phyloP scores from a whole-genome alignment of 2,113 vertebrate species.

The Salvelinus alpinus region DNA sequence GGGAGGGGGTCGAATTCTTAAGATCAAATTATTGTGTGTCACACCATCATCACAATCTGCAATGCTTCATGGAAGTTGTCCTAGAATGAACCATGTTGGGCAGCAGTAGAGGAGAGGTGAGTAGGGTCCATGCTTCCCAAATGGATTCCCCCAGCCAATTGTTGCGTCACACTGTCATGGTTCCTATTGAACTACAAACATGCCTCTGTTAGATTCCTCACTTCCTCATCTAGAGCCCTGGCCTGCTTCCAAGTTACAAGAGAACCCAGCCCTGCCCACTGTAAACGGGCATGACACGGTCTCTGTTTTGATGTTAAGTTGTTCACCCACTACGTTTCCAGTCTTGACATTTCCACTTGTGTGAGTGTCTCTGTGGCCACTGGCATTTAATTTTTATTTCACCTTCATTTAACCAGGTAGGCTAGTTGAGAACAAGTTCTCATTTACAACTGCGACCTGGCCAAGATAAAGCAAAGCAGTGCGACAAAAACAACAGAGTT shows the following conservation, averaged over 20 bases:
- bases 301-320: constrained; percentile 18
- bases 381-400: constrained; percentile 13
- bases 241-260: background rate
- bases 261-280: constrained; percentile 27
- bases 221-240: background rate
- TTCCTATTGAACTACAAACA: constrained; percentile 17
- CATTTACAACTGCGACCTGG: too few species aligned
- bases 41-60: background rate
- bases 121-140: too few species aligned
- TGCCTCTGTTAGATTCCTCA: background rate
- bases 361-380: background rate
- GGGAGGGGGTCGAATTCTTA: background rate
- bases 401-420: too few species aligned
- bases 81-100: constrained; percentile 31
- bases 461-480: too few species aligned
- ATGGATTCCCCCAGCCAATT: too few species aligned
- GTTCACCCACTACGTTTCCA: constrained; percentile 39
- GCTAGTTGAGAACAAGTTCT: too few species aligned
- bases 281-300: constrained; percentile 22
- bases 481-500: too few species aligned
- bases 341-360: constrained; percentile 67
- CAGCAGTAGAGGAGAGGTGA: background rate
- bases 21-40: background rate
- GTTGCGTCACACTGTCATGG: background rate
- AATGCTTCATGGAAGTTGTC: constrained; percentile 19